Evolutionary conservation across 2,113 vertebrate species (phyloP).

Genomic region (Albula glossodonta): DNA sequence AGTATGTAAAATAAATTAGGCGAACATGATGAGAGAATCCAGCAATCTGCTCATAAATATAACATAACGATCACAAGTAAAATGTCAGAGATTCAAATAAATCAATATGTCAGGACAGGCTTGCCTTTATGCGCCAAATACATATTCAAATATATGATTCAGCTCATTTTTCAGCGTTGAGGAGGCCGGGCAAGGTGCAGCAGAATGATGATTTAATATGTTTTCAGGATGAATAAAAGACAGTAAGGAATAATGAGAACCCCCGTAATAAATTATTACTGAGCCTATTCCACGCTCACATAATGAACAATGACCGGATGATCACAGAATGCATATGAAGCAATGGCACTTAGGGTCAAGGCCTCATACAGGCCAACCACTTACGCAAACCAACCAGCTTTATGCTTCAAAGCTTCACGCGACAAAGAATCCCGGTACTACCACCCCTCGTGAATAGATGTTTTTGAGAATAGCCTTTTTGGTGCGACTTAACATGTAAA

Average conservation of each 20-base stretch:
- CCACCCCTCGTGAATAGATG: too few species aligned
- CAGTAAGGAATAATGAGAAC: neutral
- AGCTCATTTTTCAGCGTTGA: neutral
- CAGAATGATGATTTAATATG: constrained; percentile 19
- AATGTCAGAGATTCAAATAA: constrained; percentile 87
- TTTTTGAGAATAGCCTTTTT: neutral
- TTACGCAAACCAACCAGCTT: neutral
- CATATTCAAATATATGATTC: constrained; percentile 58
- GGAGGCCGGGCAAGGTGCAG: neutral
- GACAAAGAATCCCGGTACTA: too few species aligned
- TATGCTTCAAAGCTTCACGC: too few species aligned
- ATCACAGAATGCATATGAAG: neutral
- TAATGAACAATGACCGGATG: neutral
- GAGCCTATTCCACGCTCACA: neutral
- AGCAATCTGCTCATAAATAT: constrained; percentile 87
- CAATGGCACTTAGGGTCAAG: neutral
- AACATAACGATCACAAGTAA: constrained; percentile 85
- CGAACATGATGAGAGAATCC: constrained; percentile 95
- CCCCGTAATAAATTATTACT: neutral
- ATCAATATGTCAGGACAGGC: constrained; percentile 92
- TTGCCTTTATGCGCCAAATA: constrained; percentile 80
- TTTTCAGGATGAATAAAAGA: neutral
- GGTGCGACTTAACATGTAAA: neutral
- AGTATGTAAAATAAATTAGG: constrained; percentile 99
- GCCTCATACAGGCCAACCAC: neutral